These are phyloP conservation scores for Apamea crenata DNA, from an alignment of 2,888 invertebrate species.

Conservation along the genomic window DNA sequence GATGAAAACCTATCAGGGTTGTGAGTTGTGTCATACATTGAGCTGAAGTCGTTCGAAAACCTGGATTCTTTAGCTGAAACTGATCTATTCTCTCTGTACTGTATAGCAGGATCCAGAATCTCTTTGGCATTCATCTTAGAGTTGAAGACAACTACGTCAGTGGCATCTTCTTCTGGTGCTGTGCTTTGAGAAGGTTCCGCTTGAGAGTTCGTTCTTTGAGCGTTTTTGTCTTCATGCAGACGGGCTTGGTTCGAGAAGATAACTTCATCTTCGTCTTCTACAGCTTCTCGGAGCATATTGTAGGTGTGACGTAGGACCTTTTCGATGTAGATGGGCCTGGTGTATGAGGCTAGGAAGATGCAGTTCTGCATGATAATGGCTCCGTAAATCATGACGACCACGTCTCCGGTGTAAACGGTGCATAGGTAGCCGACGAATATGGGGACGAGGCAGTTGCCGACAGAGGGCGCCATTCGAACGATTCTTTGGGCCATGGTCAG, in stretches of 20 bases:
- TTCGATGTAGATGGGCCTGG: constrained; percentile 89
- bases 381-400: constrained; percentile 90
- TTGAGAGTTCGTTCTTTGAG: constrained; percentile 31
- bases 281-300: constrained; percentile 85
- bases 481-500: constrained; percentile 88
- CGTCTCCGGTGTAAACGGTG: constrained; percentile 81
- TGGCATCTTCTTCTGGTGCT: constrained; percentile 81
- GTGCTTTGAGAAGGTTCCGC: constrained; percentile 65
- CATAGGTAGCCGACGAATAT: constrained; percentile 88
- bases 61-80: constrained; percentile 68
- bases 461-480: constrained; percentile 87
- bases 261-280: constrained; percentile 90
- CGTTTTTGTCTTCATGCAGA: constrained; percentile 35
- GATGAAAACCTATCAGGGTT: constrained; percentile 71
- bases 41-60: constrained; percentile 82
- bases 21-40: constrained; percentile 71
- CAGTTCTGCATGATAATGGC: constrained; percentile 91
- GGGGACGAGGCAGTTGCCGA: constrained; percentile 89
- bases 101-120: constrained; percentile 82
- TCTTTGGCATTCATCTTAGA: constrained; percentile 83
- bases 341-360: constrained; percentile 87
- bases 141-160: constrained; percentile 85
- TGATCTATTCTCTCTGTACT: constrained; percentile 76
- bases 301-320: constrained; percentile 85
- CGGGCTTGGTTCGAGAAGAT: constrained; percentile 87